Conservation (phyloP, 2,888 invertebrate species). For the Drosophila lacicola region DNA sequence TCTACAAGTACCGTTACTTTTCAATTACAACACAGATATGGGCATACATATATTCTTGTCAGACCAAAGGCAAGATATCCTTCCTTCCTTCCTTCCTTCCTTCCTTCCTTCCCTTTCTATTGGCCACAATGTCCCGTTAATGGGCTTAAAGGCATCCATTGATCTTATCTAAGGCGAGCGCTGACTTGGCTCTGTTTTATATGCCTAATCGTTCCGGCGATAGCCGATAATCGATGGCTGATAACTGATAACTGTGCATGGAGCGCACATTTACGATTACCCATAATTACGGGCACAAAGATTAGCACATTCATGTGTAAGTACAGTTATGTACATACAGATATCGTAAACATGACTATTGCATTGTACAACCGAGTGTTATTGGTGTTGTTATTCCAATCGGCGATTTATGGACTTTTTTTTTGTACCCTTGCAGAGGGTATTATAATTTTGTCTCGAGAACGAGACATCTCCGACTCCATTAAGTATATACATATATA, state of each 20-base stretch:
- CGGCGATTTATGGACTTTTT: constrained; percentile 19
- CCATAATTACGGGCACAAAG: constrained; percentile 15
- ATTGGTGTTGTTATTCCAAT: constrained; percentile 24
- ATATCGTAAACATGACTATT: constrained; percentile 20
- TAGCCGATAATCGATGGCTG: constrained; percentile 23
- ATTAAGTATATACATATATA: too few relatives aligned
- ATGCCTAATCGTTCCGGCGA: constrained; percentile 59
- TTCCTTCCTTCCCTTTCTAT: not conserved
- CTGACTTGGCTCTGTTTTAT: constrained; percentile 44
- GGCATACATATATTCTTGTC: too few relatives aligned
- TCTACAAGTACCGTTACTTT: constrained; percentile 5
- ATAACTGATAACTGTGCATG: constrained; percentile 37
- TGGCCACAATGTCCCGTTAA: too few relatives aligned
- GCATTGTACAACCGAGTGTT: constrained; percentile 14
- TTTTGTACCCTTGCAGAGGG: not conserved
- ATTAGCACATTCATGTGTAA: constrained; percentile 12
- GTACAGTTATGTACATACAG: not conserved
- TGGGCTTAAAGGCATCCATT: not conserved
- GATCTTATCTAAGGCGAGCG: constrained; percentile 19
- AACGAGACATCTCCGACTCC: too few relatives aligned
- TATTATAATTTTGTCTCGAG: too few relatives aligned
- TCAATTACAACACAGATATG: constrained; percentile 1
- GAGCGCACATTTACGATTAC: constrained; percentile 39
- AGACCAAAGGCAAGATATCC: too few relatives aligned
- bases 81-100: too few relatives aligned